These are phyloP conservation scores for Leptopilina myrica DNA, from an alignment of 2,888 invertebrate species.

Conservation along the genomic window DNA sequence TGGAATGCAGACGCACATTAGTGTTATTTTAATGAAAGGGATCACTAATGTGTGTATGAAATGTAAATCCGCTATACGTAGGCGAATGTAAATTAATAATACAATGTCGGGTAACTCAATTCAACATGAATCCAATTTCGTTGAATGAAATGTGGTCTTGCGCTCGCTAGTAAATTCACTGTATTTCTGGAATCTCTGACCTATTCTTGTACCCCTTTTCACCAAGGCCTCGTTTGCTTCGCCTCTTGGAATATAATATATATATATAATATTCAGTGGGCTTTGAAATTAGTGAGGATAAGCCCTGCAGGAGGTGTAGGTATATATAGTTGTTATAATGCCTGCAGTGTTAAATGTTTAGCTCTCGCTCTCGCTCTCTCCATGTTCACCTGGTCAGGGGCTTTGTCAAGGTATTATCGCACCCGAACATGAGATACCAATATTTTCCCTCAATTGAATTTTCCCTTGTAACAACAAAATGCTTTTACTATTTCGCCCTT, in stretches of 20 bases:
- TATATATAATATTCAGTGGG: constrained; percentile 7
- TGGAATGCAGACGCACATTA: no score
- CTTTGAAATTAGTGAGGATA: constrained; percentile 26
- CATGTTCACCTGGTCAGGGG: constrained; percentile 15
- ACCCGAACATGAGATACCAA: neutral
- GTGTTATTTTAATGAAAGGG: no score
- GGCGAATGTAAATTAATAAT: constrained; percentile 43
- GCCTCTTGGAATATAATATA: constrained; percentile 2
- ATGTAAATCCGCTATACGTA: neutral
- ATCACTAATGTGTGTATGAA: no score
- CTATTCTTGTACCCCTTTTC: constrained; percentile 21
- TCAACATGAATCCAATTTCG: constrained; percentile 43
- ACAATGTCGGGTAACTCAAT: constrained; percentile 36
- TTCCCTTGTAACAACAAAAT: constrained; percentile 1
- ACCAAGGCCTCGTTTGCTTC: neutral
- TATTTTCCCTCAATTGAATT: constrained; percentile 17
- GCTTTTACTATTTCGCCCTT: neutral
- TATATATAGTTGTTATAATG: constrained; percentile 15
- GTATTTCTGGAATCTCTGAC: constrained; percentile 18
- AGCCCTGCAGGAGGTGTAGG: neutral
- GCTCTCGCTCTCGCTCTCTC: neutral
- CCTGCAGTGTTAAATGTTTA: constrained; percentile 22
- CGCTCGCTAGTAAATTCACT: neutral
- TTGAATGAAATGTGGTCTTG: constrained; percentile 2
- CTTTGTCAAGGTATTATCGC: constrained; percentile 33